phyloP scores from a whole-genome alignment of 37 sponge, comb jelly and placozoan species.

The Oopsacas minuta region DNA sequence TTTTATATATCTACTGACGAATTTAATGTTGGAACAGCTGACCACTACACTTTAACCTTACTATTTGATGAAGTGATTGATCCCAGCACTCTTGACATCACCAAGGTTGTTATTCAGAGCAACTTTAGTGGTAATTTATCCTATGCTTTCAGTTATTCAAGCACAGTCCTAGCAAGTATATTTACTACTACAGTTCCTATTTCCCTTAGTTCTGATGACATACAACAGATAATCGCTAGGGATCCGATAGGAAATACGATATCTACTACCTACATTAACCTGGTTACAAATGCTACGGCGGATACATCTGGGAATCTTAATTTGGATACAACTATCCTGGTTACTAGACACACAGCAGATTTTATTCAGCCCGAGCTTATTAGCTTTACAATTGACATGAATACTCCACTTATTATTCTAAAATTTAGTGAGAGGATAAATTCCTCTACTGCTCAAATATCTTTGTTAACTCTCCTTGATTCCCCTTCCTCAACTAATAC shows the following conservation, averaged over 20 bases:
- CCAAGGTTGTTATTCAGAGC: constrained; percentile 27
- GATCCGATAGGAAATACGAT: background rate
- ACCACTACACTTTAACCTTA: constrained; percentile 24
- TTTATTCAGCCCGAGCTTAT: constrained; percentile 38
- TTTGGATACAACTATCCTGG: constrained; percentile 24
- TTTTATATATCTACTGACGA: background rate
- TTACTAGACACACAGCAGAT: constrained; percentile 31
- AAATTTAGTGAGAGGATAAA: constrained; percentile 55
- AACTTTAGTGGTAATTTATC: background rate
- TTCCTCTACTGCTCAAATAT: constrained; percentile 25
- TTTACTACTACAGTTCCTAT: background rate
- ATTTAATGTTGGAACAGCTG: background rate
- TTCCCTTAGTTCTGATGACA: background rate
- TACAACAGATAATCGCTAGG: background rate
- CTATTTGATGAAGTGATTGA: constrained; percentile 60
- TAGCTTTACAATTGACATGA: constrained; percentile 51
- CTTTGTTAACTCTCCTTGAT: constrained; percentile 27
- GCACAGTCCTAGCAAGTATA: background rate
- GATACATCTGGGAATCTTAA: constrained; percentile 42
- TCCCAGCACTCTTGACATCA: constrained; percentile 28
- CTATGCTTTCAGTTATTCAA: background rate
- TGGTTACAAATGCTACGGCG: constrained; percentile 23
- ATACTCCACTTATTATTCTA: constrained; percentile 39
- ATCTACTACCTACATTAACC: constrained; percentile 35
- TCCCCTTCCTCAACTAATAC: background rate